phyloP scores from a whole-genome alignment of 2,113 vertebrate species.

The Lucifuga dentata region DNA sequence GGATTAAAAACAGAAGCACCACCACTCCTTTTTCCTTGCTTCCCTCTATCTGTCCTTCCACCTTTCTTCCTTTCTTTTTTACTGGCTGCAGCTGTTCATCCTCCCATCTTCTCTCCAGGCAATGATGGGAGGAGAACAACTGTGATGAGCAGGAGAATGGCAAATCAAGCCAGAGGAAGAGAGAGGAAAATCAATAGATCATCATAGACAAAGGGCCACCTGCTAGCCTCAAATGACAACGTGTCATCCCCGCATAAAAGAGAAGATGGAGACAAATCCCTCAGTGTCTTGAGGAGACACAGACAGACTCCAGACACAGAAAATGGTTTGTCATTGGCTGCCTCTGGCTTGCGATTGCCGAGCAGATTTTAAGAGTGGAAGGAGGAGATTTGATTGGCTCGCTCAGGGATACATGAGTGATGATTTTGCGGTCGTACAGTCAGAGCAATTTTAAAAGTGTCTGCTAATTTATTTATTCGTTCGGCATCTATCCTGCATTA shows the following conservation, averaged over 20 bases:
- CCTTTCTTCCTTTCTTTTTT: not conserved
- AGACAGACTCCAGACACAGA: constrained; percentile 44
- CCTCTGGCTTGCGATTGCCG: constrained; percentile 39
- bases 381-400: constrained; percentile 42
- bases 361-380: constrained; percentile 38
- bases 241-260: constrained; percentile 56
- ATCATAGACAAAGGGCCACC: constrained; percentile 72
- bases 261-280: constrained; percentile 57
- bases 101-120: constrained; percentile 38
- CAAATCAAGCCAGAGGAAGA: constrained; percentile 51
- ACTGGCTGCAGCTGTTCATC: constrained; percentile 46
- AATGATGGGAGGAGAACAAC: constrained; percentile 48
- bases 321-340: constrained; percentile 35
- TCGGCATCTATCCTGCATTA: not conserved
- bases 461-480: constrained; percentile 8
- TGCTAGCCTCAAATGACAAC: constrained; percentile 69
- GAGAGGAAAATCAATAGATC: constrained; percentile 71
- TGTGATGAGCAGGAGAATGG: constrained; percentile 46
- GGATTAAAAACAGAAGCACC: too few species aligned
- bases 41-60: not conserved
- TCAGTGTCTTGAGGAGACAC: constrained; percentile 36
- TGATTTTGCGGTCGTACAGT: not conserved
- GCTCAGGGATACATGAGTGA: constrained; percentile 34
- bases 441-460: not conserved
- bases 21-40: too few species aligned